These are phyloP conservation scores for Atta cephalotes DNA, from an alignment of 1,140 invertebrate genomes.

Conservation along the genomic window DNA sequence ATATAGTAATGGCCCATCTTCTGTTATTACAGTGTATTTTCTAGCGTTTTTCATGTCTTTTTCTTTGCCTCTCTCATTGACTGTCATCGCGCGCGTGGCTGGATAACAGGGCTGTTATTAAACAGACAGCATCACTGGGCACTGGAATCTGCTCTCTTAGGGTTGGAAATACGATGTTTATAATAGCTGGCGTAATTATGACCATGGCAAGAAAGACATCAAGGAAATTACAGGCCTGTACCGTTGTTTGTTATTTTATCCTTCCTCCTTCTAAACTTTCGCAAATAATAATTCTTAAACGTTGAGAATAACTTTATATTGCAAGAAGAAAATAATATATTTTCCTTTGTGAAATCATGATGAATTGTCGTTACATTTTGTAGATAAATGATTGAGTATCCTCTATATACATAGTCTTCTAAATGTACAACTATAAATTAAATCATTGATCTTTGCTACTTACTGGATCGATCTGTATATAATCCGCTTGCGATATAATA, in stretches of 20 bases:
- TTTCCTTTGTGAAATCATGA: not conserved
- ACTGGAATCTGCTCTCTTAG: slow-evolving; percentile 31
- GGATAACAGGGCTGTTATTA: slow-evolving; percentile 64
- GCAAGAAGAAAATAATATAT: not conserved
- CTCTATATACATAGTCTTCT: not conserved
- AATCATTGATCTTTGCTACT: not conserved
- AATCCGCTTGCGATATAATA: not conserved
- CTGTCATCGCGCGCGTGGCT: not conserved
- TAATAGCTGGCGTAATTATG: slow-evolving; percentile 42
- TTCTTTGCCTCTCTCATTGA: not conserved
- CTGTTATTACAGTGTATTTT: slow-evolving; percentile 47
- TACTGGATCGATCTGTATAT: not conserved
- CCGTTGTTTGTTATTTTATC: not conserved
- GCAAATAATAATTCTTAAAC: not conserved
- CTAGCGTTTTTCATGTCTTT: not conserved
- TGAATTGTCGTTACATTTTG: not conserved
- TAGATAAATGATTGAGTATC: not conserved
- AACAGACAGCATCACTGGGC: slow-evolving; percentile 54
- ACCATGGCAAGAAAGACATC: slow-evolving; percentile 12
- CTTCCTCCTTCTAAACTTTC: not conserved
- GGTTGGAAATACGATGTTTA: slow-evolving; percentile 43
- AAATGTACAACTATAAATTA: not conserved
- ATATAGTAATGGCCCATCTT: slow-evolving; percentile 42
- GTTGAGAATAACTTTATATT: not conserved
- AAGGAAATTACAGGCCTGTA: slow-evolving; percentile 24